Conservation (phyloP, 1,140 invertebrate species). For the Drosophila murphyi region DNA sequence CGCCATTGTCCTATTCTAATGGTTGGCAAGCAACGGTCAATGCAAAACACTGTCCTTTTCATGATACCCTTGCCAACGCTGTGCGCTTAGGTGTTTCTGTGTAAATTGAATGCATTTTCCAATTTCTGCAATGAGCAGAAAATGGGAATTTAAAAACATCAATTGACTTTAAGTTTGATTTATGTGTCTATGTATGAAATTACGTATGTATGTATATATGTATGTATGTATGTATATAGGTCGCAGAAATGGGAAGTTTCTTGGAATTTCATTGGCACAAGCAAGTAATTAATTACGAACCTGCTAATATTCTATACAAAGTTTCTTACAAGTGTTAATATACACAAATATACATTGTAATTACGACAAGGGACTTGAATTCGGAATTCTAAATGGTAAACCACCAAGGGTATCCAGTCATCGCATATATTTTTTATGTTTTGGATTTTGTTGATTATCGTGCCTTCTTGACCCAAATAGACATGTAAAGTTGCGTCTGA, state of each 20-base stretch:
- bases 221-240: background rate
- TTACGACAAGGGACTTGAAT: too few relatives aligned
- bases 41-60: constrained; percentile 12
- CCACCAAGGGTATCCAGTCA: background rate
- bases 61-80: constrained; percentile 15
- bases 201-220: background rate
- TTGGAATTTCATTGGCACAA: too few relatives aligned
- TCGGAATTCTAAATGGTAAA: too few relatives aligned
- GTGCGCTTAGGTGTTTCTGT: background rate
- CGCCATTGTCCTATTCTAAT: constrained; percentile 18
- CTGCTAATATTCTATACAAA: too few relatives aligned
- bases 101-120: too few relatives aligned
- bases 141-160: background rate
- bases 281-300: too few relatives aligned
- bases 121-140: background rate
- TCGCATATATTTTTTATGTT: constrained; percentile 2
- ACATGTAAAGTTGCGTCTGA: constrained; percentile 50
- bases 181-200: too few relatives aligned
- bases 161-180: too few relatives aligned
- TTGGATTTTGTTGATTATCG: constrained; percentile 13
- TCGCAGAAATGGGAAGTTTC: too few relatives aligned
- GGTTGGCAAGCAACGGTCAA: constrained; percentile 26
- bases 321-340: too few relatives aligned
- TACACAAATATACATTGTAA: too few relatives aligned
- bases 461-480: constrained; percentile 61